Percentiles rank a stretch among this genome's conserved stretches.
Evolutionary conservation across 2,113 vertebrate species (phyloP).

Genomic region (Edolisoma coerulescens): DNA sequence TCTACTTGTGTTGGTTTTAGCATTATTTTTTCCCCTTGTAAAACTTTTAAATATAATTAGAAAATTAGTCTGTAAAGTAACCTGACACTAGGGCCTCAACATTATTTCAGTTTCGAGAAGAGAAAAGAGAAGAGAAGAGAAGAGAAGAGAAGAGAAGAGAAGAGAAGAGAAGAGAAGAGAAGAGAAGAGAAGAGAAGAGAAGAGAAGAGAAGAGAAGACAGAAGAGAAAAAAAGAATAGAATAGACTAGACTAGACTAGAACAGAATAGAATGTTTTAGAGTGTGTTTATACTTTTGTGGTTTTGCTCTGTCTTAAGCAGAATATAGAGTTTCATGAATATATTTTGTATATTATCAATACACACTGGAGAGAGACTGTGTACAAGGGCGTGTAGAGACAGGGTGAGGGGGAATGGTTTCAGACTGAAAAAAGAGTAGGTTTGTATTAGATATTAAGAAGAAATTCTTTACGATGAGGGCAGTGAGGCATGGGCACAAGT

Average conservation of each 20-base stretch:
- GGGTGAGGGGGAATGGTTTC: neutral
- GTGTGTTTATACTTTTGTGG: neutral
- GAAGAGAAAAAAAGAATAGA: neutral
- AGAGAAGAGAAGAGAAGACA: neutral
- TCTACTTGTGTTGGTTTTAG: neutral
- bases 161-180: neutral
- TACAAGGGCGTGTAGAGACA: neutral
- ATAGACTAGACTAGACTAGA: no score
- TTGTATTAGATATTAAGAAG: neutral
- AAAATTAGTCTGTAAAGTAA: neutral
- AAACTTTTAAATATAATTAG: neutral
- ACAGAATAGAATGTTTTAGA: neutral
- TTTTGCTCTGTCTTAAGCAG: neutral
- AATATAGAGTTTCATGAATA: neutral
- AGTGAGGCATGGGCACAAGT: neutral
- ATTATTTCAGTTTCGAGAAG: neutral
- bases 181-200: neutral
- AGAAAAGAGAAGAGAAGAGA: neutral
- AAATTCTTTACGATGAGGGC: neutral
- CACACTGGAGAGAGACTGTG: neutral
- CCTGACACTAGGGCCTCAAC: neutral
- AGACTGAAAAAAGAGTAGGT: no score
- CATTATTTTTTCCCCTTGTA: neutral
- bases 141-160: neutral
- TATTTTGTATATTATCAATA: neutral